Conservation (phyloP, 1,140 invertebrate species). For the Lucilia cuprina region DNA sequence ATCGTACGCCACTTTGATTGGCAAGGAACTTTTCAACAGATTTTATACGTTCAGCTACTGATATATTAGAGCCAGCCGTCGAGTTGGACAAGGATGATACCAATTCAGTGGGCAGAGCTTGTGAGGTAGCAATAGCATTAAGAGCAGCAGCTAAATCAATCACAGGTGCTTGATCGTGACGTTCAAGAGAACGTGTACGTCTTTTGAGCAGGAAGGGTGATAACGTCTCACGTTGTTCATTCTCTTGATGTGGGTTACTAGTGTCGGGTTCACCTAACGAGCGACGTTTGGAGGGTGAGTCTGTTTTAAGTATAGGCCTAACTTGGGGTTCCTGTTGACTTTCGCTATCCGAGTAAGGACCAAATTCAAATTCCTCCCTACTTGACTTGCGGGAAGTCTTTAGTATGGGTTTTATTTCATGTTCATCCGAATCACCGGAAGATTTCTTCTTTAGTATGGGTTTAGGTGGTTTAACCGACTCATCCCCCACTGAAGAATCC, state of each 20-base stretch:
- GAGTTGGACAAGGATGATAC: not conserved
- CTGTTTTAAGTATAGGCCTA: slow-evolving; percentile 54
- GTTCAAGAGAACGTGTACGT: slow-evolving; percentile 58
- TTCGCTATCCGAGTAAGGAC: slow-evolving; percentile 39
- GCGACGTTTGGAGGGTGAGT: slow-evolving; percentile 58
- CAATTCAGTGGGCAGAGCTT: slow-evolving; percentile 45
- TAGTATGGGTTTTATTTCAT: slow-evolving; percentile 73
- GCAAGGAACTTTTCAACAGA: slow-evolving; percentile 60
- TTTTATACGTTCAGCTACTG: slow-evolving; percentile 59
- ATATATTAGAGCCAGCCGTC: slow-evolving; percentile 39
- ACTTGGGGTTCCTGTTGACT: slow-evolving; percentile 34
- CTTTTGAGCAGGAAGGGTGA: slow-evolving; percentile 46
- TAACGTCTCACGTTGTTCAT: not conserved
- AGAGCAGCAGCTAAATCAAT: slow-evolving; percentile 53
- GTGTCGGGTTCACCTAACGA: slow-evolving; percentile 42
- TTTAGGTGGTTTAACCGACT: slow-evolving; percentile 66
- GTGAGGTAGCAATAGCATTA: slow-evolving; percentile 50
- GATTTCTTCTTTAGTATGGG: slow-evolving; percentile 87
- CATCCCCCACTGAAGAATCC: slow-evolving; percentile 54
- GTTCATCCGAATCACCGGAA: slow-evolving; percentile 78
- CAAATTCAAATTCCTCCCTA: slow-evolving; percentile 57
- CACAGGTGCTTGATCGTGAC: slow-evolving; percentile 48
- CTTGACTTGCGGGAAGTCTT: slow-evolving; percentile 75
- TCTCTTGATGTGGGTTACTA: not conserved
- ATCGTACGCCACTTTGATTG: slow-evolving; percentile 16